A percentile compares a stretch with the other conserved stretches of the same genome.
Conservation (phyloP, 2,888 invertebrate genomes). For the Seira ritae region DNA sequence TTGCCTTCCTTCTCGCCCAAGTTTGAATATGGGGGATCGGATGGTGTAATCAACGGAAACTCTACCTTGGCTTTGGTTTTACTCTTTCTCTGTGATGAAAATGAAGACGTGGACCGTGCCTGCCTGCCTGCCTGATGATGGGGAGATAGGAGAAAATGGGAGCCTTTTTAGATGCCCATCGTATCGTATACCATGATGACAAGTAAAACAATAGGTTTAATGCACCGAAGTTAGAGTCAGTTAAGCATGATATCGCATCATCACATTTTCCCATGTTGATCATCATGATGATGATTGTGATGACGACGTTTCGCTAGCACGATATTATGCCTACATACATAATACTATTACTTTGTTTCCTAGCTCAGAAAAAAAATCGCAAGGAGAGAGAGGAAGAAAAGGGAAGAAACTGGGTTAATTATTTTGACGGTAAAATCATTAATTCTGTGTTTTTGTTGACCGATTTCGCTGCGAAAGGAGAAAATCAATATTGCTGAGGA, state of each 20-base stretch:
- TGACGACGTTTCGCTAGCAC: constrained; percentile 13
- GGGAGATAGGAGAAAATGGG: neutral
- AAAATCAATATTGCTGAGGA: constrained; percentile 25
- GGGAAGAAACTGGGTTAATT: constrained; percentile 51
- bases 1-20: neutral
- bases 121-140: neutral
- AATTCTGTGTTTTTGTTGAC: constrained; percentile 9
- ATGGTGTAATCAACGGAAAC: neutral
- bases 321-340: constrained; percentile 10
- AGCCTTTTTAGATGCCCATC: constrained; percentile 37
- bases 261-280: constrained; percentile 28
- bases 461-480: constrained; percentile 23
- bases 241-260: constrained; percentile 45
- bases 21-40: neutral
- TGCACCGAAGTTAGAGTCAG: constrained; percentile 51
- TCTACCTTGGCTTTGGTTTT: neutral
- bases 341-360: neutral
- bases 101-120: neutral
- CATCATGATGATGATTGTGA: constrained; percentile 17
- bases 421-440: constrained; percentile 46
- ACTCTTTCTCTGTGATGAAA: neutral
- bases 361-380: neutral
- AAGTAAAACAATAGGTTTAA: constrained; percentile 52
- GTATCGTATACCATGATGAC: constrained; percentile 26
- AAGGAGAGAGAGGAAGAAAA: constrained; percentile 17